phyloP scores from a whole-genome alignment of 1,140 invertebrate species.

The Trichonephila clavata region DNA sequence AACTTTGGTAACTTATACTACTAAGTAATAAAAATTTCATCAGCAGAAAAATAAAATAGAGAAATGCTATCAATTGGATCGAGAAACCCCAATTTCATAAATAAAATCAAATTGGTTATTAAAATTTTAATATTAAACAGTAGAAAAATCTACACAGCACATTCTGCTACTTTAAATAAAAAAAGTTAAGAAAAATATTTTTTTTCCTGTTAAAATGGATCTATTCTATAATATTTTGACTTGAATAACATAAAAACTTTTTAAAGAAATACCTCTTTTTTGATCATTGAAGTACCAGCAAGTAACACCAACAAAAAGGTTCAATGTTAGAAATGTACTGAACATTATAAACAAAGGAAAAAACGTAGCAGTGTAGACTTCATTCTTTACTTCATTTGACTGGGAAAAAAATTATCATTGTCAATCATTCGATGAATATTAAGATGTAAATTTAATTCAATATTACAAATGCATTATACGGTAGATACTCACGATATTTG shows the following conservation, averaged over 20 bases:
- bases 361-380: conserved; percentile 97
- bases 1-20: too few species aligned
- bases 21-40: too few species aligned
- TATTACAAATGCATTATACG: background rate
- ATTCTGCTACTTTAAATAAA: too few species aligned
- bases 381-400: conserved; percentile 86
- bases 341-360: conserved; percentile 99
- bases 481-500: conserved; percentile 22
- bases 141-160: too few species aligned
- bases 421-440: background rate
- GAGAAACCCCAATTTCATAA: too few species aligned
- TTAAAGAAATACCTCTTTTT: conserved; percentile 88
- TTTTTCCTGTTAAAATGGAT: too few species aligned
- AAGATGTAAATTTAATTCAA: background rate
- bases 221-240: too few species aligned
- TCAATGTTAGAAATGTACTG: conserved; percentile 97
- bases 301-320: conserved; percentile 98
- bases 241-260: too few species aligned
- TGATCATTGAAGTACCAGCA: conserved; percentile 99
- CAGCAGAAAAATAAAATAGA: too few species aligned
- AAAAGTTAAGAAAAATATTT: too few species aligned
- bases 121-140: too few species aligned
- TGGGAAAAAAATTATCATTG: conserved; percentile 19
- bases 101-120: background rate
- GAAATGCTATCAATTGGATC: too few species aligned